These are phyloP conservation scores for Sakesphorus luctuosus DNA, from an alignment of 2,113 vertebrate species.

Conservation along the genomic window DNA sequence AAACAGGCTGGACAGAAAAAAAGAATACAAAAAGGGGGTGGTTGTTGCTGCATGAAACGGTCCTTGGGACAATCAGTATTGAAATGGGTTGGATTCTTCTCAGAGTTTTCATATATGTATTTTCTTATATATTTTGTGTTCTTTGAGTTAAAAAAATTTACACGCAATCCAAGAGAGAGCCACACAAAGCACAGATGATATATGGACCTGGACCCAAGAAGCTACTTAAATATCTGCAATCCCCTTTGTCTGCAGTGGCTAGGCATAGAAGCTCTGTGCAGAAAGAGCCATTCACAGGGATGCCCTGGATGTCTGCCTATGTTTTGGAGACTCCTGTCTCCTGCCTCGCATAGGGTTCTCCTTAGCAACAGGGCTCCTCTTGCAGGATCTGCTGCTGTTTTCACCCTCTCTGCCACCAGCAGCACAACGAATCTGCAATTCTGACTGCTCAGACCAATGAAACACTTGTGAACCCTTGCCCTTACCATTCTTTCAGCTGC, in stretches of 20 bases:
- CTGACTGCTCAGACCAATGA: not conserved
- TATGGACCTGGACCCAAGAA: not conserved
- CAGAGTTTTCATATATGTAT: not conserved
- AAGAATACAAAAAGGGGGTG: not conserved
- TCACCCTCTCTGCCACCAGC: not conserved
- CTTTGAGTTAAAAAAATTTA: not conserved
- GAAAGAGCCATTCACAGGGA: not conserved
- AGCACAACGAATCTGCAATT: not conserved
- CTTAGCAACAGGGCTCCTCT: not conserved
- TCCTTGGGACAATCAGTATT: not conserved
- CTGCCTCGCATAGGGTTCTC: not conserved
- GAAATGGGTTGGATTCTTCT: not conserved
- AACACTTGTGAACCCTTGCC: not conserved
- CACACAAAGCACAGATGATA: not conserved
- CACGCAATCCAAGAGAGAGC: not conserved
- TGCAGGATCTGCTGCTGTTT: not conserved
- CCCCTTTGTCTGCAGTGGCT: not conserved
- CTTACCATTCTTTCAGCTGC: not conserved
- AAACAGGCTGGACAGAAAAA: not conserved
- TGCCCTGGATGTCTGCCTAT: not conserved
- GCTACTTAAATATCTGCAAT: not conserved
- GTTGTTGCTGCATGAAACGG: not conserved
- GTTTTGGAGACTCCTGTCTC: not conserved
- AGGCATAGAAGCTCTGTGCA: not conserved
- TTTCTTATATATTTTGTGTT: not conserved